These are phyloP conservation scores for Chrysochloris asiatica DNA, from an alignment of 2,113 vertebrate genomes.

Conservation along the genomic window DNA sequence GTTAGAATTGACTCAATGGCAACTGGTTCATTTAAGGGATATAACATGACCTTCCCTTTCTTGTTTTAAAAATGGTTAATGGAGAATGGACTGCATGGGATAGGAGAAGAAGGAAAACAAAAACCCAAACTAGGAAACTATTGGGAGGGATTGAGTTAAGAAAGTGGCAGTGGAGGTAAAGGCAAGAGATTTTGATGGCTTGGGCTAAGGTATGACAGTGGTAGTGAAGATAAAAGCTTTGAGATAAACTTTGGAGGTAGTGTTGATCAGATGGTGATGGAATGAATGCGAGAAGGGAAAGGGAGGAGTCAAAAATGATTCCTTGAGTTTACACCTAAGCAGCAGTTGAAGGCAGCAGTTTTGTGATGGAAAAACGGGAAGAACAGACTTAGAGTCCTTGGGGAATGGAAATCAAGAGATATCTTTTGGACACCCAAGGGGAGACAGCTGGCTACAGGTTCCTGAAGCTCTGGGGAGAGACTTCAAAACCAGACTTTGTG, in stretches of 20 bases:
- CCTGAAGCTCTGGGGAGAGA: not conserved
- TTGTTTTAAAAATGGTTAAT: slow-evolving; percentile 10
- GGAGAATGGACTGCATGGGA: not conserved
- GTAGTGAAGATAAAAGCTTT: not conserved
- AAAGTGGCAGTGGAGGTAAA: not conserved
- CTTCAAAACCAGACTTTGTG: not conserved
- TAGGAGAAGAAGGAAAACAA: not conserved
- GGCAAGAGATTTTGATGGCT: not conserved
- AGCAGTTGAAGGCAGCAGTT: slow-evolving; percentile 11
- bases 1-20: not conserved
- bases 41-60: not conserved
- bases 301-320: not conserved
- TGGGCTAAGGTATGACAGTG: accelerated
- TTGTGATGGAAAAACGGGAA: not conserved
- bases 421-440: not conserved
- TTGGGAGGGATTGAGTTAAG: not conserved
- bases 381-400: not conserved
- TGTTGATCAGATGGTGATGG: not conserved
- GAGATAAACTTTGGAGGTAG: not conserved
- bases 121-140: not conserved
- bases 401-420: not conserved
- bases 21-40: not conserved
- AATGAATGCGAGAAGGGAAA: not conserved
- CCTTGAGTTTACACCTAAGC: not conserved
- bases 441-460: not conserved